A percentile compares a stretch with the other conserved stretches of the same genome.
Evolutionary conservation across 1,140 invertebrate species (phyloP).

Genomic region (Aphis gossypii): DNA sequence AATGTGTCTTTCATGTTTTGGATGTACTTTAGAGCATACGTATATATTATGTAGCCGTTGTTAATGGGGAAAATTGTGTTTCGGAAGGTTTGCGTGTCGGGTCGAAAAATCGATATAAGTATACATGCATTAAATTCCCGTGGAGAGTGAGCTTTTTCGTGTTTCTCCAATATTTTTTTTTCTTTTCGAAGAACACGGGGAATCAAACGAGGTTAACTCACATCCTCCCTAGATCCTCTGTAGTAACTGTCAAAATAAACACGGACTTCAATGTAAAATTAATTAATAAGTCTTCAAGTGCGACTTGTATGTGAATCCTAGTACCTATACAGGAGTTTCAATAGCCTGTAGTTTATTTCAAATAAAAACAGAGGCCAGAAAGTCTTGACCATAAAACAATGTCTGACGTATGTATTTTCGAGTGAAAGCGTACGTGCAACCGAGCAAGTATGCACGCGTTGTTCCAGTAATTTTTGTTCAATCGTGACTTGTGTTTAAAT

Average conservation of each 20-base stretch:
- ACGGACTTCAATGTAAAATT: neutral
- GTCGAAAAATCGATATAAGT: neutral
- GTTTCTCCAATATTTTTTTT: neutral
- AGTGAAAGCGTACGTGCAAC: neutral
- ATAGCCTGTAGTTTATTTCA: slow-evolving; percentile 8
- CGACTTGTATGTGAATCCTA: neutral
- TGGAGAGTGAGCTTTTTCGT: neutral
- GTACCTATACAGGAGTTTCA: neutral
- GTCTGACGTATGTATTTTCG: neutral
- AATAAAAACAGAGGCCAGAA: neutral
- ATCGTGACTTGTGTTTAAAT: neutral
- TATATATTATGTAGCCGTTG: neutral
- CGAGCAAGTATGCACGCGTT: neutral
- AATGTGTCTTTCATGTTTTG: neutral
- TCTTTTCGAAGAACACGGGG: neutral
- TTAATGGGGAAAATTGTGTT: neutral
- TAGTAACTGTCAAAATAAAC: slow-evolving; percentile 35
- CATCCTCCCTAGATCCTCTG: neutral
- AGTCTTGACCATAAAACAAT: neutral
- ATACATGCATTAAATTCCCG: slow-evolving; percentile 2
- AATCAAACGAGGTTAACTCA: neutral
- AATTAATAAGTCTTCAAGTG: slow-evolving; percentile 7
- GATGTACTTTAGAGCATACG: neutral
- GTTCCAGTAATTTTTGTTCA: neutral
- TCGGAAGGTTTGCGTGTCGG: neutral